phyloP scores from a whole-genome alignment of 2,888 invertebrate species.

The Agriotes lineatus region DNA sequence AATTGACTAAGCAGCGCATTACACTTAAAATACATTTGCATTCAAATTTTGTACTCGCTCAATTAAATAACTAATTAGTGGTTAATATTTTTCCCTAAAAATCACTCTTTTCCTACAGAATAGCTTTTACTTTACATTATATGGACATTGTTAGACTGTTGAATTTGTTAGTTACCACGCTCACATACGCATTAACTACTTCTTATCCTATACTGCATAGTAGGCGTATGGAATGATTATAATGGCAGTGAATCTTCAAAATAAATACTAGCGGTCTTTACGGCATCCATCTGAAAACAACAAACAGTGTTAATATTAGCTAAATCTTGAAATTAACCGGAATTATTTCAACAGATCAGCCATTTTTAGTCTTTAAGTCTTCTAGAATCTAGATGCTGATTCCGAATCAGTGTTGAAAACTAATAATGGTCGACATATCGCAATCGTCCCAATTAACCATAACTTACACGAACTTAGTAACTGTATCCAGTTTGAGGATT shows the following conservation, averaged over 20 bases:
- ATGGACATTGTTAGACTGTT: slow-evolving; percentile 17
- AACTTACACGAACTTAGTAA: slow-evolving; percentile 58
- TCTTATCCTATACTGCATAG: neutral
- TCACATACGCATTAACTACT: slow-evolving; percentile 14
- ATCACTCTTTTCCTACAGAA: too few species aligned
- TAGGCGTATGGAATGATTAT: slow-evolving; percentile 20
- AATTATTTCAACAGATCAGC: too few species aligned
- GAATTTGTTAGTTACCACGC: neutral
- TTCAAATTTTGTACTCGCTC: slow-evolving; percentile 19
- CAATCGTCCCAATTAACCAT: neutral
- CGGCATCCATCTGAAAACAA: slow-evolving; percentile 16
- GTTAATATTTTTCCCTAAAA: neutral
- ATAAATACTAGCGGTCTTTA: slow-evolving; percentile 37
- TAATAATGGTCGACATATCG: too few species aligned
- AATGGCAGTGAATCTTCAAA: slow-evolving; percentile 35
- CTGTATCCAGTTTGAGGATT: slow-evolving; percentile 67
- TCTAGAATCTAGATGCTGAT: too few species aligned
- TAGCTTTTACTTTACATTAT: slow-evolving; percentile 6
- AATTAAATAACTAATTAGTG: slow-evolving; percentile 1
- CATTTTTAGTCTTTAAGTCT: too few species aligned
- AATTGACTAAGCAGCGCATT: slow-evolving; percentile 11
- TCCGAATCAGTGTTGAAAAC: too few species aligned
- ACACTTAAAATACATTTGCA: neutral
- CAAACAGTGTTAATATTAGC: neutral
- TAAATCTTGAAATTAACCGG: neutral